Evolutionary conservation across 2,888 invertebrate species (phyloP).

Genomic region (Calameuta pallipes): DNA sequence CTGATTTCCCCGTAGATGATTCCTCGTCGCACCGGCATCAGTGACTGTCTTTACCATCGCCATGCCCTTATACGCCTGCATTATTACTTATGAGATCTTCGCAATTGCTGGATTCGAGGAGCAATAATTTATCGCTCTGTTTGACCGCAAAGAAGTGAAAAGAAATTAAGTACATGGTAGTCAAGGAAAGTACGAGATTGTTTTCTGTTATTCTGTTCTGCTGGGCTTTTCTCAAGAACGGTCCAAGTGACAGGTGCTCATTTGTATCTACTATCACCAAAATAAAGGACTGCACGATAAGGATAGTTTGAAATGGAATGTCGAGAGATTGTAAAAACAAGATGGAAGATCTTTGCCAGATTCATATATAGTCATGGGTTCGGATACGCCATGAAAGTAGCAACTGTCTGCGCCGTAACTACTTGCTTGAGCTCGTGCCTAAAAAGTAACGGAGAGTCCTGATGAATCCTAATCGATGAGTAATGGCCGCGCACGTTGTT

Average conservation of each 20-base stretch:
- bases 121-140: not conserved
- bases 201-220: not conserved
- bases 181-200: not conserved
- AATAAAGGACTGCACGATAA: not conserved
- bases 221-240: not conserved
- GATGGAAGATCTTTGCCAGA: not conserved
- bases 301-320: not conserved
- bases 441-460: constrained; percentile 37
- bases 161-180: not conserved
- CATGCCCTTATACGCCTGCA: not conserved
- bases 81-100: not conserved
- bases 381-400: not conserved
- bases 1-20: not conserved
- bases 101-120: not conserved
- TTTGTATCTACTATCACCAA: not conserved
- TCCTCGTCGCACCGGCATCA: not conserved
- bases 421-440: constrained; percentile 25
- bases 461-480: constrained; percentile 43
- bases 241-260: not conserved
- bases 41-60: not conserved
- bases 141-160: constrained; percentile 3
- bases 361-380: not conserved
- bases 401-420: not conserved
- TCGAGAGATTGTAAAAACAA: not conserved
- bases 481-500: constrained; percentile 20